phyloP scores from a whole-genome alignment of 2,797 vertebrate species.

The Crocodylus rhombifer region DNA sequence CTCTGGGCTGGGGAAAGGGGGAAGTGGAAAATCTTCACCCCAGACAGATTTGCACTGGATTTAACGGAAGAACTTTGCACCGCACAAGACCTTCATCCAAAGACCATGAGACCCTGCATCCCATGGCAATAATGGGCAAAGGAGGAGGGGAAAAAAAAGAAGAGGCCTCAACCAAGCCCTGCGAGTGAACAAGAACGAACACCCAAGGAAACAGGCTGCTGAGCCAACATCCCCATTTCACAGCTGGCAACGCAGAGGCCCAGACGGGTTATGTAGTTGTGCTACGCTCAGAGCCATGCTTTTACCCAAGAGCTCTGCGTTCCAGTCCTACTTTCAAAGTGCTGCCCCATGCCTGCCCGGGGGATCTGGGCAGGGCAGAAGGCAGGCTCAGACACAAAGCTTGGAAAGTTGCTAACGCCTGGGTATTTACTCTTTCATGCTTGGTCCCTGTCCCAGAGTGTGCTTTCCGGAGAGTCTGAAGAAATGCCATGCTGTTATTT shows the following conservation, averaged over 20 bases:
- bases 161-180: no score
- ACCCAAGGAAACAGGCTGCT: neutral
- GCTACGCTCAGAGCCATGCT: no score
- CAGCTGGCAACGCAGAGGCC: neutral
- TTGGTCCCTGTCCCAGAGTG: neutral
- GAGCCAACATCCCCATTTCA: rapidly evolving
- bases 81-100: no score
- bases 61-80: no score
- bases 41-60: no score
- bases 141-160: no score
- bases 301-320: neutral
- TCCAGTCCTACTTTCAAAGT: neutral
- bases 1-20: no score
- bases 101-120: no score
- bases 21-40: no score
- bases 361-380: neutral
- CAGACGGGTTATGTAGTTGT: neutral
- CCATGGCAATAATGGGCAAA: no score
- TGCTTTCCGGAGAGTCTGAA: neutral
- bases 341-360: no score
- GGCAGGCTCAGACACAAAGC: neutral
- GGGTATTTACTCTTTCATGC: neutral
- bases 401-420: neutral
- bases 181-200: slow-evolving; percentile 53
- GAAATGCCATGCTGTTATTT: neutral